These are phyloP conservation scores for Linyphia triangularis DNA, from an alignment of 2,888 invertebrate species.

Conservation along the genomic window DNA sequence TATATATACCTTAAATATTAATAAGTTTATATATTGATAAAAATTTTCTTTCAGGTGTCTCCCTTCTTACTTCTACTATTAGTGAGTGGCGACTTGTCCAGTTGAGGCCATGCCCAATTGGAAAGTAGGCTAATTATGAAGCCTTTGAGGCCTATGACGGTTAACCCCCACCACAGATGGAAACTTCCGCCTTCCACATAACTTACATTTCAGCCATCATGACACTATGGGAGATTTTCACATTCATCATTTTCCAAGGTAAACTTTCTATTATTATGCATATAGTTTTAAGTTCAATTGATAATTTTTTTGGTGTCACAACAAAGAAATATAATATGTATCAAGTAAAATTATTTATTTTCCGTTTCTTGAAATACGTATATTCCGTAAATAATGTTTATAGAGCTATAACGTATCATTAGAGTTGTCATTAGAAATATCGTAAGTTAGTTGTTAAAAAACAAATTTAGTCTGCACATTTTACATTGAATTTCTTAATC, in stretches of 20 bases:
- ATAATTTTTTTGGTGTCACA: background rate
- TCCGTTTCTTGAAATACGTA: no score
- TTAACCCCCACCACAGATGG: constrained; percentile 65
- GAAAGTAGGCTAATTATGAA: constrained; percentile 60
- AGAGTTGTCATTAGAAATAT: no score
- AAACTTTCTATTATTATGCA: background rate
- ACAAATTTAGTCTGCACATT: no score
- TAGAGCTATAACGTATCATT: no score
- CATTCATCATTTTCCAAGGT: constrained; percentile 71
- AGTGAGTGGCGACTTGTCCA: constrained; percentile 4
- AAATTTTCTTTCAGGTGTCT: background rate
- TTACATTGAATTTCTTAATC: no score
- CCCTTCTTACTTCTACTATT: background rate
- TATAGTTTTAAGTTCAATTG: background rate
- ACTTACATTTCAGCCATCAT: constrained; percentile 73
- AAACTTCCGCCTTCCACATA: constrained; percentile 71
- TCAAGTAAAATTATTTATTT: no score
- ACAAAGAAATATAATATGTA: no score
- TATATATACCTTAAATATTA: no score
- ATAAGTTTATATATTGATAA: no score
- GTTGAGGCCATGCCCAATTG: constrained; percentile 71
- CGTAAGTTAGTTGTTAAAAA: no score
- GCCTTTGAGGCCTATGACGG: constrained; percentile 63
- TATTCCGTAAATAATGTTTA: no score
- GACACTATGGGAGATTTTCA: constrained; percentile 74